These are phyloP conservation scores for Neomonachus schauinslandi DNA, from an alignment of 2,113 vertebrate genomes.

Conservation along the genomic window DNA sequence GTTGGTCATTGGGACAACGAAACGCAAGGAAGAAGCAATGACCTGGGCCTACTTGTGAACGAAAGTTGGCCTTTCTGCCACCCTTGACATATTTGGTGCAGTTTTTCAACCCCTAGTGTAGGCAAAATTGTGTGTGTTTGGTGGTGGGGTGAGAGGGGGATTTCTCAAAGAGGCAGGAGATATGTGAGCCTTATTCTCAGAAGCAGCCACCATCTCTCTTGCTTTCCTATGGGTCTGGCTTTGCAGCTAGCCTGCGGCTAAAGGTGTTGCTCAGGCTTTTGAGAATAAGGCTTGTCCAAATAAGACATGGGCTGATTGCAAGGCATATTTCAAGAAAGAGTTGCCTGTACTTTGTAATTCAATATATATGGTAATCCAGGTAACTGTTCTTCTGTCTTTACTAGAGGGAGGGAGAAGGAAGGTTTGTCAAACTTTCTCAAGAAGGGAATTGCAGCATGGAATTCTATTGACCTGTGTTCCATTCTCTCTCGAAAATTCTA, in stretches of 20 bases:
- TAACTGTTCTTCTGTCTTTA: not conserved
- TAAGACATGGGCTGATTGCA: not conserved
- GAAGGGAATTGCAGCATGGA: not conserved
- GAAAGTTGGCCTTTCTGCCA: not conserved
- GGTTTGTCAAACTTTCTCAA: constrained; percentile 45
- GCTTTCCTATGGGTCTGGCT: not conserved
- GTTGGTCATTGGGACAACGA: not conserved
- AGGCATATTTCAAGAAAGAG: constrained; percentile 6
- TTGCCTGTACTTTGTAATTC: not conserved
- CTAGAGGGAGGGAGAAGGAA: not conserved
- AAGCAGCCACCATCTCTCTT: not conserved
- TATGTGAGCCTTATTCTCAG: not conserved
- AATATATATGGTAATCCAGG: not conserved
- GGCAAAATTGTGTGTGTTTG: not conserved
- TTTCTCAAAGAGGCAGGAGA: not conserved
- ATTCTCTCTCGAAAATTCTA: constrained; percentile 61
- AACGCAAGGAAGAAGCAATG: not conserved
- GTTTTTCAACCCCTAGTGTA: not conserved
- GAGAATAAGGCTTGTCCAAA: not conserved
- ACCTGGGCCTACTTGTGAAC: not conserved
- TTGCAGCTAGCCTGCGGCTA: not conserved
- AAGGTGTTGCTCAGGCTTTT: not conserved
- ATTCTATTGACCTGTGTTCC: constrained; percentile 59
- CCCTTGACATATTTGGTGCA: not conserved
- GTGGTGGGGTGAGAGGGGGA: not conserved